phyloP scores from a whole-genome alignment of 1,140 invertebrate genomes.

The Pseudomyrmex gracilis region DNA sequence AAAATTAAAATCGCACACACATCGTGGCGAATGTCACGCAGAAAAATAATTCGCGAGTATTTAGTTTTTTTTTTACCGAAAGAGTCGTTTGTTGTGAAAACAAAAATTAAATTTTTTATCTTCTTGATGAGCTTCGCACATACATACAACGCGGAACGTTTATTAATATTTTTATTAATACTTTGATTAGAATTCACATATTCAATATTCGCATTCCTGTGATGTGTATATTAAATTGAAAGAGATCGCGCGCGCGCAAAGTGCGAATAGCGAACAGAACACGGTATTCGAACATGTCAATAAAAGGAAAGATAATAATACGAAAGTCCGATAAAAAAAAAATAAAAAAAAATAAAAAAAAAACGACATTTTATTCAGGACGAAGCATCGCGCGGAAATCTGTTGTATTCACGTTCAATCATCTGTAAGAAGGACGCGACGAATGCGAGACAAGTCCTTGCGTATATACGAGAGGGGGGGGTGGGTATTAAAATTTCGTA shows the following conservation, averaged over 20 bases:
- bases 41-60: neutral
- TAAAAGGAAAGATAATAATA: slow-evolving; percentile 54
- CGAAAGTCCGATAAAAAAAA: slow-evolving; percentile 23
- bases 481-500: slow-evolving; percentile 67
- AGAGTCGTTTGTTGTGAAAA: no score
- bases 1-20: slow-evolving; percentile 29
- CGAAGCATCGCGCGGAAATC: slow-evolving; percentile 56
- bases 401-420: slow-evolving; percentile 67
- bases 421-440: slow-evolving; percentile 57
- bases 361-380: slow-evolving; percentile 47
- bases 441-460: slow-evolving; percentile 58
- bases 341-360: no score
- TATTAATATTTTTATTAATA: neutral
- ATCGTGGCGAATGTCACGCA: no score
- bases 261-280: slow-evolving; percentile 53
- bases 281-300: slow-evolving; percentile 64
- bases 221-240: slow-evolving; percentile 40
- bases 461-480: neutral
- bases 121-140: neutral
- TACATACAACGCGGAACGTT: no score
- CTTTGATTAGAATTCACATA: slow-evolving; percentile 9
- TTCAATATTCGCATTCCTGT: slow-evolving; percentile 36
- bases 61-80: neutral
- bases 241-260: slow-evolving; percentile 6
- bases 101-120: slow-evolving; percentile 6